Evolutionary conservation across 37 sponge, comb jelly and placozoan species (phyloP), one percentile per base, ranked within the genome.

Genomic region (Theonella swinhoei): DNA sequence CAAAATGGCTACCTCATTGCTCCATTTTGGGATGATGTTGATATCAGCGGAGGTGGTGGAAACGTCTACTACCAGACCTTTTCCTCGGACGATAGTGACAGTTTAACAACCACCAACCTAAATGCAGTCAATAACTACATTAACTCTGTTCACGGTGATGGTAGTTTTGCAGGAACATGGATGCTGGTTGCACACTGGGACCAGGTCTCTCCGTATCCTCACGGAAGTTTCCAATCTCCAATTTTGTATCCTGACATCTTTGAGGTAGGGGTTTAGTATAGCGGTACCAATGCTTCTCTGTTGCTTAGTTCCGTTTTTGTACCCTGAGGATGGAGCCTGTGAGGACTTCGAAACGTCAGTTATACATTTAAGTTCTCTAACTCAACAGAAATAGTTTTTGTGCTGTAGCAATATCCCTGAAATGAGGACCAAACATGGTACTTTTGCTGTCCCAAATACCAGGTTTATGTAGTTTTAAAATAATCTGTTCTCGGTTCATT

Each of bases 21-120:
- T 35, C 85, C 85, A 30, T 84, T 84, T 66, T 84, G 85, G 85
- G 78, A 76, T 5, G 85, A 84, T 41, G 74, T 76, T 28, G 80
- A 85, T 67, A 66, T 68, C 31, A 14, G 70, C 1, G 11, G 11
- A 17, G 68, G 65, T 2, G 79, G 11, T 29, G 87, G 87, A 0
- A 3, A 0, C 28, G 69, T 85, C 47, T 85, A 62, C 70, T 85
- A 85, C 67, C 26, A 79, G 35, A 72, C 36, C 32, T 66, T 80
- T 69, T 14, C 5, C 31, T 59, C 71, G 9, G 76, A 31, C 5
- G 25, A 1, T 25, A 74, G 14, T 14, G 73, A 81, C 39, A 2
- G 11, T 23, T 71, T 26, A 8, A 43, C 72, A 0, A 54, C n/a
- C 35, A 19, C 0, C 24, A 74, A 76, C 17, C 30, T 91, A 47